Evolutionary conservation across 2,797 vertebrate species (phyloP), one percentile per base, ranked within the genome.

Genomic region (Acridotheres tristis): DNA sequence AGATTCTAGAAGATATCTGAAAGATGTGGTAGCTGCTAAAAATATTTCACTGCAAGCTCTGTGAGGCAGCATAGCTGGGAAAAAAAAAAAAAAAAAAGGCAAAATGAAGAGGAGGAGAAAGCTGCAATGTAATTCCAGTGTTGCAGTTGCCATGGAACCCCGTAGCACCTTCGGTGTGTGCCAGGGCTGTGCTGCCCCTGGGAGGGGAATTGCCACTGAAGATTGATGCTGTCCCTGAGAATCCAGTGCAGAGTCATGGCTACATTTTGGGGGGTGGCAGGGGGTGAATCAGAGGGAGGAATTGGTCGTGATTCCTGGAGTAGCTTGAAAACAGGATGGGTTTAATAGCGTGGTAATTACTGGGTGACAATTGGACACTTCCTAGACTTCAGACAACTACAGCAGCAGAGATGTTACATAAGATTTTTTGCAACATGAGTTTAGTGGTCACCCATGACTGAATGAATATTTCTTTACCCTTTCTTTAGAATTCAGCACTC

Each of bases 261-360:
- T 57, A 2, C 5, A 4, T 51, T 91, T 61, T 75, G 73, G 29
- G 89, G 61, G 79, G 73, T 75, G 78, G 57, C 43, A 81, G 30
- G 43, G 68, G 34, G 7, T 90, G 86, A 95, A 20, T 93, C 93
- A 87, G 47, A 53, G 38, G 40, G 54, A 71, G 61, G 69, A 80
- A 82, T 8, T 85, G 75, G 83, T 88, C 10, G 59, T 8, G 4
- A 27, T 88, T 63, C 81, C 74, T 30, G 15, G 72, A 58, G 78
- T 26, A 62, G 81, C 53, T 61, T 43, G 83, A 34, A 89, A 95
- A 83, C 84, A 95, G 95, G 94, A 92, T 93, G 89, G 65, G 17
- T 94, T 89, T 94, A 94, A 93, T 95, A 58, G 51, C 3, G 7
- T 25, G 30, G 84, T 87, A 77, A 85, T 88, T 87, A 38, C 53